A percentile compares a stretch with the other conserved stretches of the same genome.
Conservation (phyloP, 1,140 invertebrate species). For the Drosophila persimilis region DNA sequence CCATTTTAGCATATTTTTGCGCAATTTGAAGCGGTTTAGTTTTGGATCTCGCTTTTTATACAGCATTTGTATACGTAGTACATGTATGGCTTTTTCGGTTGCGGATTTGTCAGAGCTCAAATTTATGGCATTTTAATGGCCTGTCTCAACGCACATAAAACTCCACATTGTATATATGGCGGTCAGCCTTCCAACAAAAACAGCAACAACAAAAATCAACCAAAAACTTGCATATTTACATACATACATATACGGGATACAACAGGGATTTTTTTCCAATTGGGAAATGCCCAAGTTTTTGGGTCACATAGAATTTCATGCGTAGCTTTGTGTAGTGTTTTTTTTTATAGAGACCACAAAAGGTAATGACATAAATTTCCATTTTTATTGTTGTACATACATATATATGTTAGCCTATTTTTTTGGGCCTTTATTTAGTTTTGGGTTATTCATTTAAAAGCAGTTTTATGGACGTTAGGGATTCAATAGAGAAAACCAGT, state of each 20-base stretch:
- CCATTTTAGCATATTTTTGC: slow-evolving; percentile 73
- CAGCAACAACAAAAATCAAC: slow-evolving; percentile 19
- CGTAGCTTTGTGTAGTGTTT: slow-evolving; percentile 30
- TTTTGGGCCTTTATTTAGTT: too few species aligned
- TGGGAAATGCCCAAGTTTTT: slow-evolving; percentile 43
- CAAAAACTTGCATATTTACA: slow-evolving; percentile 38
- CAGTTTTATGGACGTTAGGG: too few species aligned
- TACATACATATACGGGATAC: slow-evolving; percentile 14
- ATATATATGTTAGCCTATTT: too few species aligned
- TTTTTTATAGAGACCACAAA: slow-evolving; percentile 39
- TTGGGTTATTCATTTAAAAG: too few species aligned
- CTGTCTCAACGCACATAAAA: slow-evolving; percentile 56
- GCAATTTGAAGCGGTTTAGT: slow-evolving; percentile 76
- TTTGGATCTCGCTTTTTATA: slow-evolving; percentile 45
- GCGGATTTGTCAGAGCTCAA: slow-evolving; percentile 65
- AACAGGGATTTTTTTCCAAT: slow-evolving; percentile 23
- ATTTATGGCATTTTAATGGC: slow-evolving; percentile 78
- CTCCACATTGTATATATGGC: slow-evolving; percentile 56
- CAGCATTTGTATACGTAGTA: slow-evolving; percentile 7
- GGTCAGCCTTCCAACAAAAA: slow-evolving; percentile 16
- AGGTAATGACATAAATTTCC: slow-evolving; percentile 49
- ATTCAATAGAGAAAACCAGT: too few species aligned
- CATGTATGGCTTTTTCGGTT: slow-evolving; percentile 3
- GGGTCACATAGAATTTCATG: slow-evolving; percentile 38
- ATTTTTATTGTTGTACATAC: slow-evolving; percentile 10